These are phyloP conservation scores for Eurois occulta DNA, from an alignment of 2,888 invertebrate genomes.

Conservation along the genomic window DNA sequence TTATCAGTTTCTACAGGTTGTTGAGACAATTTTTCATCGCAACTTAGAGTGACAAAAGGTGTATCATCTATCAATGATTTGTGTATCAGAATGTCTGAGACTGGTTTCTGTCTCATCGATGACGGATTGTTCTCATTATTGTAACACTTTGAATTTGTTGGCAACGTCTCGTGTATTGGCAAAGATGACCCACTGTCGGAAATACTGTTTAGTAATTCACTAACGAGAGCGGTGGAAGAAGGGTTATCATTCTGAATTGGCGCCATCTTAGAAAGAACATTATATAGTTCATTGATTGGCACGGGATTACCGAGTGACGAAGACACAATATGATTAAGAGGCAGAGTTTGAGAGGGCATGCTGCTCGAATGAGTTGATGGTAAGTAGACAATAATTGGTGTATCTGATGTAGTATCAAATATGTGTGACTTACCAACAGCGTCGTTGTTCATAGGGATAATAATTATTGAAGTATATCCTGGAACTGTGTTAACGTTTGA, in stretches of 20 bases:
- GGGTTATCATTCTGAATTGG: conserved; percentile 24
- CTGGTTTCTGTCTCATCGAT: conserved; percentile 20
- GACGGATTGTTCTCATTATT: conserved; percentile 44
- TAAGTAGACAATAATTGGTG: conserved; percentile 45
- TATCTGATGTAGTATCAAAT: conserved; percentile 6
- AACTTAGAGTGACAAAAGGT: not conserved
- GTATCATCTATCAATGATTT: conserved; percentile 13
- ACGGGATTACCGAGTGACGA: not conserved
- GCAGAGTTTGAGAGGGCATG: not conserved
- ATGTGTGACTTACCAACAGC: conserved; percentile 20
- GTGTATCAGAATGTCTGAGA: not conserved
- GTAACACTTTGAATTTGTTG: conserved; percentile 55
- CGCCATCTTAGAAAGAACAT: conserved; percentile 30
- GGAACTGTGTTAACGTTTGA: conserved; percentile 11
- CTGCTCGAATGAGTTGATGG: conserved; percentile 15
- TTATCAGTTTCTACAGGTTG: not conserved
- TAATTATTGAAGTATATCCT: conserved; percentile 45
- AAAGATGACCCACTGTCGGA: conserved; percentile 30
- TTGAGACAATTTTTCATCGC: not conserved
- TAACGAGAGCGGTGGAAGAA: conserved; percentile 13
- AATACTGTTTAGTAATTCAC: conserved; percentile 32
- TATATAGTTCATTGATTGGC: conserved; percentile 16
- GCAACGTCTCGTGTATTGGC: conserved; percentile 42
- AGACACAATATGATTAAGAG: conserved; percentile 11
- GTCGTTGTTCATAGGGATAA: conserved; percentile 50